phyloP scores from a whole-genome alignment of 2,797 vertebrate species.

The Huso huso region DNA sequence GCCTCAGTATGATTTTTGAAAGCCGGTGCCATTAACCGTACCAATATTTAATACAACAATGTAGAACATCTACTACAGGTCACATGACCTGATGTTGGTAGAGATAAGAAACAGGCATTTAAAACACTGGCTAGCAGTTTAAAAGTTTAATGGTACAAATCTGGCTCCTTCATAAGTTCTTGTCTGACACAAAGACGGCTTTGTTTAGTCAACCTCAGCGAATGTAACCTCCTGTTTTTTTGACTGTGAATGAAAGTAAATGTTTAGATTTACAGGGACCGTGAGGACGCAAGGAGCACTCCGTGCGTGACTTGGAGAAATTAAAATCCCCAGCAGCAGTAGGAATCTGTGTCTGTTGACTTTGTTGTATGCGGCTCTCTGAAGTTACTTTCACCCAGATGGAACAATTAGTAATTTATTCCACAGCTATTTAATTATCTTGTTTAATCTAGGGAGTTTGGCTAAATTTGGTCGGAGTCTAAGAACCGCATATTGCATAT shows the following conservation, averaged over 20 bases:
- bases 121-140: no score
- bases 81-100: no score
- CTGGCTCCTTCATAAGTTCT: no score
- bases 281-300: neutral
- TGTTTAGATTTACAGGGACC: constrained; percentile 9
- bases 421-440: neutral
- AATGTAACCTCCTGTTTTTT: constrained; percentile 18
- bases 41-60: no score
- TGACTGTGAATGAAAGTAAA: constrained; percentile 6
- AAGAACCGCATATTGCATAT: no score
- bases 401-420: neutral
- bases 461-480: neutral
- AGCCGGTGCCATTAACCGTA: no score
- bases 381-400: neutral
- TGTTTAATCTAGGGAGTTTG: constrained; percentile 1
- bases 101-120: no score
- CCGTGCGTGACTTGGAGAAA: neutral
- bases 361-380: neutral
- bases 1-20: no score
- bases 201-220: constrained; percentile 15
- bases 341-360: neutral
- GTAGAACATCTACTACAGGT: no score
- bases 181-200: neutral
- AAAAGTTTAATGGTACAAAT: no score
- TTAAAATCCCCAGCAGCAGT: constrained; percentile 6